Conservation (phyloP, 1,140 invertebrate genomes). For the Meloidogyne chitwoodi region DNA sequence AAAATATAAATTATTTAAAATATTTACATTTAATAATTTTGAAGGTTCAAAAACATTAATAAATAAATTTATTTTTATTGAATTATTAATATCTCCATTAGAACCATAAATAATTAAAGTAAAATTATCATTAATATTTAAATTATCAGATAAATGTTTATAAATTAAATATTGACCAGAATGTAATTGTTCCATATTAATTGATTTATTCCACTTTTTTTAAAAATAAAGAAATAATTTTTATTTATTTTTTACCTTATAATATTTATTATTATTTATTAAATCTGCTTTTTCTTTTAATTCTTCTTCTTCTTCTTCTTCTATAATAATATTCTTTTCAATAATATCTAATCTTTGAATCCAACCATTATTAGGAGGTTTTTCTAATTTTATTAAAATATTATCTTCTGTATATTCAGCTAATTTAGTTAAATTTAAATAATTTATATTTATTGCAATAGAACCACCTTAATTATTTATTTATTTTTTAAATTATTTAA, state of each 20-base stretch:
- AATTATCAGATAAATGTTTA: conserved; percentile 17
- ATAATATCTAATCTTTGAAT: conserved; percentile 24
- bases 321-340: neutral
- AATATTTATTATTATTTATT: neutral
- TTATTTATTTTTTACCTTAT: conserved; percentile 4
- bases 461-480: conserved; percentile 22
- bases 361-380: conserved; percentile 22
- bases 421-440: conserved; percentile 40
- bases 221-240: neutral
- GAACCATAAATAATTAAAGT: neutral
- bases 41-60: neutral
- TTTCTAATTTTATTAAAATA: conserved; percentile 34
- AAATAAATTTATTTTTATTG: neutral
- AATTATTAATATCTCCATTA: neutral
- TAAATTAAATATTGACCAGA: conserved; percentile 44
- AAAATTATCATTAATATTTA: neutral
- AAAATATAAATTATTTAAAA: neutral
- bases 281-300: neutral
- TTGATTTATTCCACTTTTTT: neutral
- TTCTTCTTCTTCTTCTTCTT: neutral
- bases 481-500: too few relatives aligned
- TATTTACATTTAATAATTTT: neutral
- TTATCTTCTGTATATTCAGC: conserved; percentile 27
- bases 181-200: conserved; percentile 27
- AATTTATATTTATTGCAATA: conserved; percentile 29